Evolutionary conservation across 2,888 invertebrate genomes (phyloP), one percentile per base, ranked within the genome.

Genomic region (Spisula subtruncata): DNA sequence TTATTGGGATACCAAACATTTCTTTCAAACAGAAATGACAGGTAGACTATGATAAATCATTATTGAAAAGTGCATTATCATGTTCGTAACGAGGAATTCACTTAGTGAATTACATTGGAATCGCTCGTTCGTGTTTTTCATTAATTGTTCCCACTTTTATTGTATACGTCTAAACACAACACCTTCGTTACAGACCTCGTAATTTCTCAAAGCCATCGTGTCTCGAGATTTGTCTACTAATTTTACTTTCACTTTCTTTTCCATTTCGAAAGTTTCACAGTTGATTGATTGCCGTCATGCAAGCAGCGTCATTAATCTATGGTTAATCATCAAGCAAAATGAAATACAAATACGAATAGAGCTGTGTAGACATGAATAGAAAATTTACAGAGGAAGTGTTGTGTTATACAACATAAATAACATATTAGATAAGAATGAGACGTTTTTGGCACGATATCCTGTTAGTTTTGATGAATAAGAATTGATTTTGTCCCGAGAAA

Each of bases 201-300:
- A n/a, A n/a, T n/a, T n/a, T n/a, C n/a, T n/a, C n/a, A n/a, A n/a
- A n/a, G n/a, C n/a, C 60, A 60, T 60, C n/a, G 18, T 60, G 60
- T 60, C 60, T 60, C 60, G 60, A 6, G 60, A 60, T n/a, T 60
- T 60, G 60, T 60, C 60, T 60, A 60, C n/a, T 60, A n/a, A 60
- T 60, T 60, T 60, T n/a, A 60, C 20, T 60, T 8, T 20, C n/a
- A n/a, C n/a, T 60, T 60, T 60, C 60, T n/a, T 16, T 48, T n/a
- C 60, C 60, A 8, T 20, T 32, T 32, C 29, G n/a, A 71, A 32
- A 32, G 8, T 71, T 71, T 6, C 32, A 71, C 16, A 32, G 32
- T 14, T 71, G 71, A 71, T 32, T 71, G 71, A 71, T 71, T 71
- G 71, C 32, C n/a, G n/a, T n/a, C n/a, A n/a, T n/a, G n/a, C n/a